Conservation (phyloP, 2,797 vertebrate genomes). For the Smutsia gigantea region DNA sequence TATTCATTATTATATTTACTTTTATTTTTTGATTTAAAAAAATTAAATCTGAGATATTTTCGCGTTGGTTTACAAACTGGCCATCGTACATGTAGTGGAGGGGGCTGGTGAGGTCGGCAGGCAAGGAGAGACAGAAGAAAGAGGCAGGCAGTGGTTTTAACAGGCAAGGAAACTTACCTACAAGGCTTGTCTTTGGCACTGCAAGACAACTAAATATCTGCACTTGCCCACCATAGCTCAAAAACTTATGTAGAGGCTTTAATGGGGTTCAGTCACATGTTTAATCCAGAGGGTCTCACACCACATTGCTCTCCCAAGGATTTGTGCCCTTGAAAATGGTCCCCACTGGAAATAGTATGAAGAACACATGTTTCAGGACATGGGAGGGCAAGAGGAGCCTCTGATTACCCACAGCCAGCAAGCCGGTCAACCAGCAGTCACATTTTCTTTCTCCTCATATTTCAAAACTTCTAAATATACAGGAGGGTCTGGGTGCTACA, state of each 20-base stretch:
- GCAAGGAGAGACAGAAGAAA: background rate
- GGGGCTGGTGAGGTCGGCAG: too few relatives aligned
- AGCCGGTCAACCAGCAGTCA: background rate
- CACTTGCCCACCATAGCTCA: background rate
- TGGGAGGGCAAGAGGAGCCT: background rate
- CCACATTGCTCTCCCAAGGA: background rate
- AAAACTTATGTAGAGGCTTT: background rate
- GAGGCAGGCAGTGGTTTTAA: background rate
- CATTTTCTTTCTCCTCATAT: background rate
- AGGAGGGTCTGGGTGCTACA: background rate
- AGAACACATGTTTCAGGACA: background rate
- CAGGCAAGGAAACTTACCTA: background rate
- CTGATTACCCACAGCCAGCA: background rate
- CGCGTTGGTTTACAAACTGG: background rate
- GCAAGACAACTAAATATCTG: background rate
- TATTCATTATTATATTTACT: background rate
- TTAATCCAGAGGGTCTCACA: background rate
- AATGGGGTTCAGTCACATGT: background rate
- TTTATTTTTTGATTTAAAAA: background rate
- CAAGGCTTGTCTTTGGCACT: background rate
- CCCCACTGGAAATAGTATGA: background rate
- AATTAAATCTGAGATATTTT: background rate
- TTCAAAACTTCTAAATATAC: background rate
- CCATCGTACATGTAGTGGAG: background rate
- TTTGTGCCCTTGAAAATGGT: background rate